A percentile compares a stretch with the other conserved stretches of the same genome.
Evolutionary conservation across 2,888 invertebrate species (phyloP).

Genomic region (Pseudococcus viburni): DNA sequence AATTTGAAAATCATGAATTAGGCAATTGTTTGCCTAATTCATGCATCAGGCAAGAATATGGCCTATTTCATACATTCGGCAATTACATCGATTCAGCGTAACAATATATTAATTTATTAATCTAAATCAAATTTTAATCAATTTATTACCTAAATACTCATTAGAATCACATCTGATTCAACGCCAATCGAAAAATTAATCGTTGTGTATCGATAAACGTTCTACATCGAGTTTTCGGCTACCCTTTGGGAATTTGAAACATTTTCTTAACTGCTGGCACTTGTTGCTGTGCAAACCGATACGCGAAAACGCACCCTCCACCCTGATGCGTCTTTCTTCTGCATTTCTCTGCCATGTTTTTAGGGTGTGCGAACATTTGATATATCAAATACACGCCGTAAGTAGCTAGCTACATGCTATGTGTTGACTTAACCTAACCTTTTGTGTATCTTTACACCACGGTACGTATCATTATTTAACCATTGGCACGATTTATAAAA

Average conservation of each 20-base stretch:
- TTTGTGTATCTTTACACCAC: constrained; percentile 16
- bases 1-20: too few relatives aligned
- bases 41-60: too few relatives aligned
- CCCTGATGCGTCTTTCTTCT: not conserved
- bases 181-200: too few relatives aligned
- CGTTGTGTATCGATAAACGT: too few relatives aligned
- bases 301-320: not conserved
- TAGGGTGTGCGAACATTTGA: not conserved
- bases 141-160: too few relatives aligned
- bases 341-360: not conserved
- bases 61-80: too few relatives aligned
- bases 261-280: constrained; percentile 46
- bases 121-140: too few relatives aligned
- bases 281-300: constrained; percentile 11
- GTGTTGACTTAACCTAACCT: constrained; percentile 42
- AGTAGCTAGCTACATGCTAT: not conserved
- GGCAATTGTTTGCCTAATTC: too few relatives aligned
- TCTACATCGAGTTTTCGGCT: constrained; percentile 10
- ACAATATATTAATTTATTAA: too few relatives aligned
- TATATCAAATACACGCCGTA: not conserved
- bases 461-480: not conserved
- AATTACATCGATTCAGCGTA: too few relatives aligned
- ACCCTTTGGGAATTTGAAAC: constrained; percentile 42
- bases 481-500: not conserved
- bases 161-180: too few relatives aligned